Base-by-base conservation (phyloP, 2,113 vertebrate species). In the Ictidomys tridecemlineatus region DNA sequence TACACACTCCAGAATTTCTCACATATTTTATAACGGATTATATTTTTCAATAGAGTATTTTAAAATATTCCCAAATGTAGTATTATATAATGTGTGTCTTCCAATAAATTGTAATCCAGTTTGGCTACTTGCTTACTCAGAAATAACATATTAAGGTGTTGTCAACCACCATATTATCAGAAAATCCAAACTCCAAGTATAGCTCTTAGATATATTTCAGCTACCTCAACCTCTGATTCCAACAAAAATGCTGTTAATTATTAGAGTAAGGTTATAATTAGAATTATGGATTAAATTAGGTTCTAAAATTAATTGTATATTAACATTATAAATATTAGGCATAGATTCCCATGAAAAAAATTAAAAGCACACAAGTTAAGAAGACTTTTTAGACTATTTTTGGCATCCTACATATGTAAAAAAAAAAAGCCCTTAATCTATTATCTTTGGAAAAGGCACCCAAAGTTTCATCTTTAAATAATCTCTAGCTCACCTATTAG, bases 71-170 rank as follows among this genome's bases (percentile, higher is more conserved):
- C 26, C 70, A 76, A 28, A 70, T 10, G 39, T 8, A 63, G 8
- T 51, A 76, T 26, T 3, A 26, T 58, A 74, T 56, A 26, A 82
- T 70, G 13, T 51, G 0, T 84, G 32, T 82, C 51, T 76, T 61
- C 8, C 93, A 89, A 65, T 93, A 85, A 70, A 28, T 80, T 83
- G 67, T 63, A 92, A 94, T 63, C 63, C 6, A 73, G 9, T 53
- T 51, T 70, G 8, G 13, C 3, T 92, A 45, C 12, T 34, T 24
- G 6, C 24, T 28, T 53, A 92, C 24, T 85, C 32, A 72, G n/a
- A 34, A 39, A 78, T 42, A 79, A 63, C 0, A 42, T n/a, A 65
- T n/a, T 16, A 22, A 78, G 8, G 34, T 4, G 0, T 51, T 10
- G 8, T 45, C 11, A 72, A 39, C 3, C 42, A 77, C 32, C 11